These are phyloP conservation scores for Hemiscyllium ocellatum DNA, from an alignment of 2,113 vertebrate genomes.

Conservation along the genomic window DNA sequence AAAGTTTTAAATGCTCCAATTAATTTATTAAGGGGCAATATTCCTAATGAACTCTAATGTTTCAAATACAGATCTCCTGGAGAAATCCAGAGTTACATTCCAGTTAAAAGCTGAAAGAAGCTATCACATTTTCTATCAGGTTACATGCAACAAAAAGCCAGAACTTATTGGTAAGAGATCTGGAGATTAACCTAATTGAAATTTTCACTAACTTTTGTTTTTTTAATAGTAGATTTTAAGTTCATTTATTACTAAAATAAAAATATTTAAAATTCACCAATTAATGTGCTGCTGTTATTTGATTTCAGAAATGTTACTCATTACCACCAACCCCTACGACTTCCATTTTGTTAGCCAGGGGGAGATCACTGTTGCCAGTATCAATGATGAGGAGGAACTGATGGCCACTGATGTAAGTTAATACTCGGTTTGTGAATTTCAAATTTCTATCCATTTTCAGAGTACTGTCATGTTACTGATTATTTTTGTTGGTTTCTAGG, in stretches of 20 bases:
- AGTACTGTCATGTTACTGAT: not conserved
- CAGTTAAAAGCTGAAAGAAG: conserved; percentile 75
- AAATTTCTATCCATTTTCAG: not conserved
- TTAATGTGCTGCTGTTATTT: not conserved
- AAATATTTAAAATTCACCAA: not conserved
- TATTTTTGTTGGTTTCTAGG: not conserved
- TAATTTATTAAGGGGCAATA: not conserved
- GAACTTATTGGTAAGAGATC: conserved; percentile 69
- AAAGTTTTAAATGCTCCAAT: not conserved
- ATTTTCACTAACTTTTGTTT: not conserved
- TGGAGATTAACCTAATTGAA: not conserved
- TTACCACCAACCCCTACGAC: conserved; percentile 56
- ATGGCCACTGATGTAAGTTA: conserved; percentile 49
- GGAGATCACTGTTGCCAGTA: conserved; percentile 54
- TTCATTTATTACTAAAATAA: not conserved
- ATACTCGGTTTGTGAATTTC: not conserved
- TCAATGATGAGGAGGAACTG: conserved; percentile 54
- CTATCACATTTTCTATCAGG: conserved; percentile 79
- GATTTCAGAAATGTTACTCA: conserved; percentile 53
- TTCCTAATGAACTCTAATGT: not conserved
- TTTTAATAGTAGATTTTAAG: not conserved
- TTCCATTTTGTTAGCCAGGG: conserved; percentile 56
- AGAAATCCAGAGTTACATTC: conserved; percentile 75
- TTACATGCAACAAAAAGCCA: conserved; percentile 74
- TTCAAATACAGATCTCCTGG: conserved; percentile 58